These are phyloP conservation scores for Drosophila dives DNA, from an alignment of 2,888 invertebrate species.

Conservation along the genomic window DNA sequence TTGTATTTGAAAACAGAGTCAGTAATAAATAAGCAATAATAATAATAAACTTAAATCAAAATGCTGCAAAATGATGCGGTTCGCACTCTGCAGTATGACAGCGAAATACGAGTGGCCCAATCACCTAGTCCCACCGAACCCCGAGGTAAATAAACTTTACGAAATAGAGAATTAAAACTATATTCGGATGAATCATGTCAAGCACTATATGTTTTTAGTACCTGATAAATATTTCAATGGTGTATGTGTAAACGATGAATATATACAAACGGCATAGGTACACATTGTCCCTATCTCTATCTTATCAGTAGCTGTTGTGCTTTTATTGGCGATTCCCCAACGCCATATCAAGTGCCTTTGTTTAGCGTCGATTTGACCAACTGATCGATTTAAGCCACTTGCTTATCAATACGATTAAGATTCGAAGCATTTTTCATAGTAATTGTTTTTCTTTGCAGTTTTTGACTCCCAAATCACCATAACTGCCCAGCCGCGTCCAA, in stretches of 20 bases:
- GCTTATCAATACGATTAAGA: neutral
- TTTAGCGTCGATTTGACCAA: slow-evolving; percentile 41
- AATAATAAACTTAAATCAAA: slow-evolving; percentile 13
- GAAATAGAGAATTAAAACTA: slow-evolving; percentile 4
- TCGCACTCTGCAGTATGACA: slow-evolving; percentile 83
- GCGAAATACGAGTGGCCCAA: slow-evolving; percentile 83
- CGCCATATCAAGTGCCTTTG: slow-evolving; percentile 41
- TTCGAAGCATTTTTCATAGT: neutral
- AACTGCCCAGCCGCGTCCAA: slow-evolving; percentile 77
- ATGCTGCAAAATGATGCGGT: slow-evolving; percentile 84
- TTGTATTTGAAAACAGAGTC: slow-evolving; percentile 23
- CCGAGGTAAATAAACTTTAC: slow-evolving; percentile 66
- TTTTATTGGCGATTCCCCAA: slow-evolving; percentile 31
- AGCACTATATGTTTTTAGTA: slow-evolving; percentile 15
- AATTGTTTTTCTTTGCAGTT: slow-evolving; percentile 64
- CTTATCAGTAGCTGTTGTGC: slow-evolving; percentile 63
- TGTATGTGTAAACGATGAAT: slow-evolving; percentile 33
- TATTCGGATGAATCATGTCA: slow-evolving; percentile 54
- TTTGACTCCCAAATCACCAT: slow-evolving; percentile 79
- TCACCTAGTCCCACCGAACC: slow-evolving; percentile 72
- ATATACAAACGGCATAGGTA: slow-evolving; percentile 24
- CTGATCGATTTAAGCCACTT: slow-evolving; percentile 31
- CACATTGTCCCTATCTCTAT: slow-evolving; percentile 52
- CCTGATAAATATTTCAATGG: slow-evolving; percentile 48
- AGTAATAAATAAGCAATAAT: neutral